Conservation (phyloP, 2,888 invertebrate species). For the Temnothorax ravouxi region DNA sequence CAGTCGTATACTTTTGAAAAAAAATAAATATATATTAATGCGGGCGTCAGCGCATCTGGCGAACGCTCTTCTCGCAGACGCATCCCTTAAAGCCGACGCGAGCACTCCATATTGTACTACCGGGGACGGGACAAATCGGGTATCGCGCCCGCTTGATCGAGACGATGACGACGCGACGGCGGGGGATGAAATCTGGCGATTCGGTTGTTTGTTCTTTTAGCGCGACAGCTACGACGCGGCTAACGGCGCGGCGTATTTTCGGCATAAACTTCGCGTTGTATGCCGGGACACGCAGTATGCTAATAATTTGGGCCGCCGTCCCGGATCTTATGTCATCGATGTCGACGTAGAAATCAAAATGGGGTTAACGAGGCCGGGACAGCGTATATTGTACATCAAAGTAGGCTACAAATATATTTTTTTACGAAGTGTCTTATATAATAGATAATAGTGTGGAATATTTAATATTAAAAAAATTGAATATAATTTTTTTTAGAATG, state of each 20-base stretch:
- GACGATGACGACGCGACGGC: slow-evolving; percentile 3
- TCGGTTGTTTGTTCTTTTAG: slow-evolving; percentile 74
- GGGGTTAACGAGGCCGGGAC: slow-evolving; percentile 28
- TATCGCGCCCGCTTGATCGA: slow-evolving; percentile 45
- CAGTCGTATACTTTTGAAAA: neutral
- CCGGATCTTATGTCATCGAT: slow-evolving; percentile 72
- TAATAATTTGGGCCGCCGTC: slow-evolving; percentile 78
- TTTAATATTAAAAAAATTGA: neutral
- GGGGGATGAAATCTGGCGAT: slow-evolving; percentile 60
- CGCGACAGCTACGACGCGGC: slow-evolving; percentile 53
- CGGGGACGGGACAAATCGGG: slow-evolving; percentile 73
- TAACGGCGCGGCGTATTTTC: slow-evolving; percentile 51
- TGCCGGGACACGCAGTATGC: slow-evolving; percentile 83
- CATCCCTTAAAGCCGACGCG: slow-evolving; percentile 37
- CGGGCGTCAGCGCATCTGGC: neutral
- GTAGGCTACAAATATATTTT: neutral
- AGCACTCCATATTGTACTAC: slow-evolving; percentile 38
- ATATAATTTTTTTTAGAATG: neutral
- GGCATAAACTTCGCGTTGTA: slow-evolving; percentile 81
- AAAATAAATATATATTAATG: neutral
- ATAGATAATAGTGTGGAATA: neutral
- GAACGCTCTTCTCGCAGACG: neutral
- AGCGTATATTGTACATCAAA: neutral
- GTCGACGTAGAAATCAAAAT: slow-evolving; percentile 43
- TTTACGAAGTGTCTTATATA: neutral